Percentiles rank a stretch among this genome's conserved stretches.
phyloP scores from a whole-genome alignment of 1,140 invertebrate species.

The Zaprionus kolodkinae region DNA sequence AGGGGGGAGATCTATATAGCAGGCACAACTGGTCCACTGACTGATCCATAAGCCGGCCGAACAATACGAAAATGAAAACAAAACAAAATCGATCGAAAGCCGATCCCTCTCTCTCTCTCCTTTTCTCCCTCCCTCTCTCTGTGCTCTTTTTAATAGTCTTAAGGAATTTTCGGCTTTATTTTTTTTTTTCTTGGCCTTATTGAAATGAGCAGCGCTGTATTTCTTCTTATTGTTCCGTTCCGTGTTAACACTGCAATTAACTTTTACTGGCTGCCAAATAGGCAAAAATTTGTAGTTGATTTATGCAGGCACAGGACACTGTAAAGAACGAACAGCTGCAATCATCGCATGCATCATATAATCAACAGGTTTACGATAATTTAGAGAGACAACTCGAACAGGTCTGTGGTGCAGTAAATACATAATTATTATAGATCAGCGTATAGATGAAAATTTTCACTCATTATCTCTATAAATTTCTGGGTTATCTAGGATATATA shows the following conservation, averaged over 20 bases:
- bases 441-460: no score
- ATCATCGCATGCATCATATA: background rate
- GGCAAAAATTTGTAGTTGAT: constrained; percentile 10
- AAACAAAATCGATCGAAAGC: constrained; percentile 47
- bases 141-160: constrained; percentile 14
- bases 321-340: background rate
- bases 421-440: background rate
- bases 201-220: constrained; percentile 9
- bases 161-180: constrained; percentile 1
- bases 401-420: background rate
- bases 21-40: background rate
- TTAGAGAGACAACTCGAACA: background rate
- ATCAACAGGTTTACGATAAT: background rate
- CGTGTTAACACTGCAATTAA: constrained; percentile 11
- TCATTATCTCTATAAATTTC: no score
- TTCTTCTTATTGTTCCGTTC: background rate
- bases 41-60: constrained; percentile 10
- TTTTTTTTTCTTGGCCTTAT: constrained; percentile 1
- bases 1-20: no score
- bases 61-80: constrained; percentile 32
- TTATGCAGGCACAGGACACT: background rate
- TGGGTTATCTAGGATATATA: no score
- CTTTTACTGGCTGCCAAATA: constrained; percentile 11
- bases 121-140: constrained; percentile 6
- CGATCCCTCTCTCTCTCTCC: constrained; percentile 15